Evolutionary conservation across 2,113 vertebrate species (phyloP), one percentile per base, ranked within the genome.

Genomic region (Fregata magnificens): DNA sequence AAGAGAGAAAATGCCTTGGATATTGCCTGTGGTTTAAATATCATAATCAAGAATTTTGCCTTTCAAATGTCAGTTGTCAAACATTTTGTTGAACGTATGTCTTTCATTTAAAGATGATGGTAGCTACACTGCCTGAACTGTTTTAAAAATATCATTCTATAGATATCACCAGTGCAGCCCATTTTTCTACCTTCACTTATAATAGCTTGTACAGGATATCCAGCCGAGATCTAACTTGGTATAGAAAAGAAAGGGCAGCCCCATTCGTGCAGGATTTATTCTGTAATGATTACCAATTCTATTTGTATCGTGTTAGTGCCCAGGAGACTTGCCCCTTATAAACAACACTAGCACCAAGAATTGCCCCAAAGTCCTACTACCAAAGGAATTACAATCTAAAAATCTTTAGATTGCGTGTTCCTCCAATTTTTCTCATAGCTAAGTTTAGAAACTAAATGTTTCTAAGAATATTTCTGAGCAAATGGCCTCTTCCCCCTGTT

Each of bases 51-150:
- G 73, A 84, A 58, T 89, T 94, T 89, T 94, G 42, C 58, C 81
- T 94, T 91, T 91, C 56, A 89, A 93, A 85, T 69, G 49, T 88
- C 88, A 86, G 42, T 84, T 86, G 65, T 91, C 82, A 94, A 97
- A 91, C 45, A 71, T n/a, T 86, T n/a, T 92, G 50, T 45, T 86
- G 69, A 84, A 86, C 69, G 25, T 22, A 26, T 26, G 38, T 69
- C 26, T 90, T 63, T 55, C 21, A 56, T 65, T 87, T 93, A 65
- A 95, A 92, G 49, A 42, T 31, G 22, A 65, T 18, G 24, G 17
- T 61, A 84, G 31, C 42, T 78, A 31, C 32, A 34, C 25, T 56
- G 25, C 44, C 61, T 79, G 61, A 93, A 61, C 40, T 73, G 38
- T 67, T 85, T 92, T 32, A 63, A 82, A 88, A 92, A 82, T 76